Evolutionary conservation across 2,113 vertebrate species (phyloP), one percentile per base, ranked within the genome.

Genomic region (Strigops habroptila): DNA sequence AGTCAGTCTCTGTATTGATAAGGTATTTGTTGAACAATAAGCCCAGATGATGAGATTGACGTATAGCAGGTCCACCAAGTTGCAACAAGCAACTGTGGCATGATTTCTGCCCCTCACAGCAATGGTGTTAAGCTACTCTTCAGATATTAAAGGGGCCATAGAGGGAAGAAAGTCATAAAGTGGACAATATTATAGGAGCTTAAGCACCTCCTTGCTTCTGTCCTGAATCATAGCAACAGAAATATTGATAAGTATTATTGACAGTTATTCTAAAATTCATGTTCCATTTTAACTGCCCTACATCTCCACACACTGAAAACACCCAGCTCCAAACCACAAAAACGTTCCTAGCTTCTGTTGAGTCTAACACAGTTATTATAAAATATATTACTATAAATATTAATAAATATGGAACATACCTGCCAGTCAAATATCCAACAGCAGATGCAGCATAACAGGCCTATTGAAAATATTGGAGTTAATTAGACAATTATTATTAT

Each of bases 361-460:
- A 68, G 35, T 31, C 4, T 55, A 78, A 94, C 63, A 88, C 37
- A 44, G 10, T 44, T 41, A 41, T 8, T 65, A 23, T 15, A 80
- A 65, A 27, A 18, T 64, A 21, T 7, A n/a, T 41, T 48, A 23
- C 41, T 63, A 52, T 39, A 49, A 88, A 57, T 65, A 70, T 33
- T 55, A 60, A 59, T 8, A 89, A 88, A 90, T 30, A 90, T 28
- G 18, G 18, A 90, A 63, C 46, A 81, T 98, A 99, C 99, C 98
- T 98, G 96, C 98, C 99, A 82, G 99, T 99, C 71, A 99, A 98
- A 96, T 99, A 99, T 76, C 99, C 99, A 88, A 99, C 49, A 18
- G 98, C 99, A 70, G 99, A 99, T 31, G 99, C 99, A 96, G 99
- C 99, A 31, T 99, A 99, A 82, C 98, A 99, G 30, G 99, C 99